Evolutionary conservation across 2,797 vertebrate species (phyloP).

Genomic region (Lutjanus campechanus): DNA sequence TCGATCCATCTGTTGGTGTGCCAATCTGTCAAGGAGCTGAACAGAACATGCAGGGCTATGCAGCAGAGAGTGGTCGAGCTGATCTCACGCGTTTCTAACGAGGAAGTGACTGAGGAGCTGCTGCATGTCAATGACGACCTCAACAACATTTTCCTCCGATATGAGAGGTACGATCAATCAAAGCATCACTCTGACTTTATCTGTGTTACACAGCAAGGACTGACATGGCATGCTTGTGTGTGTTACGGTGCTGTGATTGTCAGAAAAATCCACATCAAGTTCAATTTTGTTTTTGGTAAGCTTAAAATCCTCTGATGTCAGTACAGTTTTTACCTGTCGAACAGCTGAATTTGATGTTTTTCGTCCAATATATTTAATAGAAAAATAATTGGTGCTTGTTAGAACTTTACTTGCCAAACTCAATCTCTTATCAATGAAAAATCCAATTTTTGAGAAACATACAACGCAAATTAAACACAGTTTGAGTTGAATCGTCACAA

Average conservation of each 20-base stretch:
- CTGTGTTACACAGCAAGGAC: neutral
- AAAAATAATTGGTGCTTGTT: neutral
- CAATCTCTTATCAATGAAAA: no score
- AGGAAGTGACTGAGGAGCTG: slow-evolving; percentile 96
- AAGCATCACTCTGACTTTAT: neutral
- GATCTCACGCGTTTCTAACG: slow-evolving; percentile 93
- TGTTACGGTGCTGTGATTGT: neutral
- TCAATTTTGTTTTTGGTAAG: neutral
- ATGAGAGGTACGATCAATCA: slow-evolving; percentile 87
- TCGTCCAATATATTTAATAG: neutral
- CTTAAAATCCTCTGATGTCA: neutral
- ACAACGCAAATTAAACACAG: slow-evolving; percentile 2
- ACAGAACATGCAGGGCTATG: slow-evolving; percentile 96
- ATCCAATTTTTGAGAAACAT: no score
- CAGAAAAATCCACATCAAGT: neutral
- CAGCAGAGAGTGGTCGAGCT: slow-evolving; percentile 96
- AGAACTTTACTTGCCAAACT: neutral
- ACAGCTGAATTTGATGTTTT: neutral
- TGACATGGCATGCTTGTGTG: neutral
- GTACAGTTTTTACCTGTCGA: neutral
- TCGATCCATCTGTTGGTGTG: slow-evolving; percentile 13
- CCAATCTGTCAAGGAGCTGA: slow-evolving; percentile 86
- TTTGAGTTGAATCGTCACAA: slow-evolving; percentile 13
- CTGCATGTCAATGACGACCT: slow-evolving; percentile 96
- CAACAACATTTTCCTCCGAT: slow-evolving; percentile 96